phyloP scores from a whole-genome alignment of 2,888 invertebrate species.

The Parapristionchus giblindavisi region DNA sequence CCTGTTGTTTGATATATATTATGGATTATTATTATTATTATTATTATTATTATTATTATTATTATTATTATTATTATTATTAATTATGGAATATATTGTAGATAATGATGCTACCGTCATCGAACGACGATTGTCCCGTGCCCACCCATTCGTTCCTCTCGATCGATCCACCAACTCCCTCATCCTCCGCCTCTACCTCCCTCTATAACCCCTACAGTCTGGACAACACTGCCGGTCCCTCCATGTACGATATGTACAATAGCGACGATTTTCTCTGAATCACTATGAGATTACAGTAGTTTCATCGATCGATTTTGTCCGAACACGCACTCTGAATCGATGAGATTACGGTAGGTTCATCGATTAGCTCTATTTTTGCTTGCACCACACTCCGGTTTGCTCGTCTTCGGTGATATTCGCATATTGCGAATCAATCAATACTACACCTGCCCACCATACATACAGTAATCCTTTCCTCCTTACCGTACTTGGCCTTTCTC shows the following conservation, averaged over 20 bases:
- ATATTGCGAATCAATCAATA: too few relatives aligned
- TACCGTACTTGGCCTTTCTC: too few relatives aligned
- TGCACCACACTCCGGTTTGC: too few relatives aligned
- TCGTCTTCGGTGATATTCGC: too few relatives aligned
- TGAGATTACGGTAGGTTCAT: not conserved
- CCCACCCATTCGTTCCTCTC: conserved; percentile 4
- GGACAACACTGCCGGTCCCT: not conserved
- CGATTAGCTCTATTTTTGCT: not conserved
- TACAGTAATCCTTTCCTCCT: too few relatives aligned
- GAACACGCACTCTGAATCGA: not conserved
- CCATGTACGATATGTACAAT: not conserved
- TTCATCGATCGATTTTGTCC: too few relatives aligned
- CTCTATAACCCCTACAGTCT: not conserved
- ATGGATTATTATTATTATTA: not conserved
- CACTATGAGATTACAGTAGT: too few relatives aligned
- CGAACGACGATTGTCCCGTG: not conserved
- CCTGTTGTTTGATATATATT: not conserved
- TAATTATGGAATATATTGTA: not conserved
- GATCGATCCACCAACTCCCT: conserved; percentile 7
- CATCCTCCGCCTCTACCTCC: not conserved
- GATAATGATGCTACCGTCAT: not conserved
- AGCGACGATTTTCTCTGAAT: not conserved
- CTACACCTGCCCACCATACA: too few relatives aligned
- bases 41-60: too few relatives aligned
- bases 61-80: not conserved